Base-by-base conservation (phyloP, 2,888 invertebrate species). In the Papilio elwesi region DNA sequence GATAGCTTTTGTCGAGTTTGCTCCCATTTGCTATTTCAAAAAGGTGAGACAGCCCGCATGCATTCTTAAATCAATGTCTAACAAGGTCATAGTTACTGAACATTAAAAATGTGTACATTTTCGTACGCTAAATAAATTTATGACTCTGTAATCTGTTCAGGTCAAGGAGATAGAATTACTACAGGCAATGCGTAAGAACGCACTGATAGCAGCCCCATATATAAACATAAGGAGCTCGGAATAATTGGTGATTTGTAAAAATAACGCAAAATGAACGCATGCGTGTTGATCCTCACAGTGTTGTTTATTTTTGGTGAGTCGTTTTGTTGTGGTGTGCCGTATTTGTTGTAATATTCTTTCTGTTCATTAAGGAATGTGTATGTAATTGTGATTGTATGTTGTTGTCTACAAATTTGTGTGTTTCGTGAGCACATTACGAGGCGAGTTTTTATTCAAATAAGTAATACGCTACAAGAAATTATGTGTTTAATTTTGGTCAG, bases 161-260 rank as follows among this genome's bases (percentile, higher is more conserved):
- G 89, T 87, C 89, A 90, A 89, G 90, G 90, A 78, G 76, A 78
- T 73, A 70, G 76, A 77, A 79, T 76, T 59, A 78, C 77, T 76
- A 81, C 74, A 78, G 76, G 49, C 15, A 12, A 69, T 66, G 59
- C 68, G 69, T 76, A 81, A 85, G 85, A 84, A 86, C 83, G 76
- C 74, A 77, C 79, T 82, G 90, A 87, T 90, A 90, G 81, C 83
- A 81, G 86, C 88, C 87, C 88, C 83, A 72, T 89, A 90, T 91
- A 91, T 88, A 91, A 85, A 82, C 83, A 79, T 76, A 81, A 79
- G 81, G 75, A 78, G 76, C 74, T 78, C 72, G 73, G 74, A 75
- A 76, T 82, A 81, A 82, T 26, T 82, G 81, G 84, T 82, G 85
- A 85, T 82, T 79, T 79, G 83, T 81, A 78, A 74, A 84, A 84